Percentiles rank a stretch among this genome's conserved stretches.
Evolutionary conservation across 2,113 vertebrate genomes (phyloP).

Genomic region (Hemiprocne comata): DNA sequence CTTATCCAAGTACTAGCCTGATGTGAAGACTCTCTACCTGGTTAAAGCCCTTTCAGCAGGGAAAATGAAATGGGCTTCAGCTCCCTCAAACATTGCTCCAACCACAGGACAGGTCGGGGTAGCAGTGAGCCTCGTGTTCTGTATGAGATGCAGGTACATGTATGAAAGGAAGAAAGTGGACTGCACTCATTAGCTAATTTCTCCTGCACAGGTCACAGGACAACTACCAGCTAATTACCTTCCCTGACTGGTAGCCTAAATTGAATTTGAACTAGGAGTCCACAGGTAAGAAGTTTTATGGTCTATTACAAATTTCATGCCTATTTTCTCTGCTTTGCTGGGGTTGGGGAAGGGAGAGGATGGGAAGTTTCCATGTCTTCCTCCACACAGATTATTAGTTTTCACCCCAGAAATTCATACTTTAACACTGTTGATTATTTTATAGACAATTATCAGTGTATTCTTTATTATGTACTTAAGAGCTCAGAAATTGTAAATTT

Average conservation of each 20-base stretch:
- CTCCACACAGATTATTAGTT: neutral
- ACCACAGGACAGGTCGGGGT: neutral
- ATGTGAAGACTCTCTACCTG: neutral
- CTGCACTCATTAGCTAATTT: neutral
- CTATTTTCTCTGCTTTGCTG: neutral
- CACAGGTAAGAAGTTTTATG: neutral
- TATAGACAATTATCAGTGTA: neutral
- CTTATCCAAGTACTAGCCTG: neutral
- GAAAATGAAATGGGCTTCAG: neutral
- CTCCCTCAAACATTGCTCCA: neutral
- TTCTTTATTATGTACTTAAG: neutral
- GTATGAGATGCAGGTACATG: neutral
- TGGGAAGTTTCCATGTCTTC: neutral
- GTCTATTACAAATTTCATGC: neutral
- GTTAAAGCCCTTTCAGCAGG: neutral
- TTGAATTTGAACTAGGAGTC: neutral
- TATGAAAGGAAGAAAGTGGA: neutral
- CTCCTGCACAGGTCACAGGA: neutral
- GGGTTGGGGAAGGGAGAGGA: neutral
- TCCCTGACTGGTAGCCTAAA: neutral
- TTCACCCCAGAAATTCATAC: neutral
- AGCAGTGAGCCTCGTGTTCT: neutral
- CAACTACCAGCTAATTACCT: conserved; percentile 26
- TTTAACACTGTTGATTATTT: neutral
- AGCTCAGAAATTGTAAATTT: neutral